phyloP scores from a whole-genome alignment of 1,140 invertebrate genomes.

The Melipona quadrifasciata region DNA sequence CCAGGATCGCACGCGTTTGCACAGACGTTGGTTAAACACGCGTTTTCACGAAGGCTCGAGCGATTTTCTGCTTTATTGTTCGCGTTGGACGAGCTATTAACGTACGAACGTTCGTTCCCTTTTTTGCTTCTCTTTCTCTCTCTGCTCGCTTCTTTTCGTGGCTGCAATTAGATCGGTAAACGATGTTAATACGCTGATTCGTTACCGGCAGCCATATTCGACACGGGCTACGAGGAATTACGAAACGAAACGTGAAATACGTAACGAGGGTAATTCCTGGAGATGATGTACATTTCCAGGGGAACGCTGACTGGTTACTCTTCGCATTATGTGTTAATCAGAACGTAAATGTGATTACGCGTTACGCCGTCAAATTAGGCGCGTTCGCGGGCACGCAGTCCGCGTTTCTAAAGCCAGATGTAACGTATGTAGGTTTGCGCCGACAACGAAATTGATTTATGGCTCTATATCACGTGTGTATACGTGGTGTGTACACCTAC shows the following conservation, averaged over 20 bases:
- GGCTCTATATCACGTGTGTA: neutral
- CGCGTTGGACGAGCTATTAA: neutral
- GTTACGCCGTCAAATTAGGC: neutral
- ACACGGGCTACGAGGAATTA: neutral
- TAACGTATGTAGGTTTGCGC: neutral
- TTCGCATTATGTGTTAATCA: neutral
- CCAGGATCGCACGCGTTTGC: neutral
- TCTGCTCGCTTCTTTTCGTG: neutral
- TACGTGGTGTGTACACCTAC: neutral
- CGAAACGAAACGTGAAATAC: conserved; percentile 15
- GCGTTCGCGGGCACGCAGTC: neutral
- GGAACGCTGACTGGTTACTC: neutral
- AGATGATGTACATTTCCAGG: neutral
- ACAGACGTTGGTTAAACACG: neutral
- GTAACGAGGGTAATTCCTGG: conserved; percentile 7
- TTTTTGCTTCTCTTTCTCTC: neutral
- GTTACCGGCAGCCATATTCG: neutral
- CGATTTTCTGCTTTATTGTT: neutral
- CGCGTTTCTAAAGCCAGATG: neutral
- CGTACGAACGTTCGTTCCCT: neutral
- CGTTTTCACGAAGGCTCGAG: neutral
- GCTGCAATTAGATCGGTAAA: conserved; percentile 5
- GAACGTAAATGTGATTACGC: neutral
- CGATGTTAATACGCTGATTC: conserved; percentile 1
- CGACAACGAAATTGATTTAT: neutral